Conservation (phyloP, 2,113 vertebrate genomes). For the Saguinus midas region DNA sequence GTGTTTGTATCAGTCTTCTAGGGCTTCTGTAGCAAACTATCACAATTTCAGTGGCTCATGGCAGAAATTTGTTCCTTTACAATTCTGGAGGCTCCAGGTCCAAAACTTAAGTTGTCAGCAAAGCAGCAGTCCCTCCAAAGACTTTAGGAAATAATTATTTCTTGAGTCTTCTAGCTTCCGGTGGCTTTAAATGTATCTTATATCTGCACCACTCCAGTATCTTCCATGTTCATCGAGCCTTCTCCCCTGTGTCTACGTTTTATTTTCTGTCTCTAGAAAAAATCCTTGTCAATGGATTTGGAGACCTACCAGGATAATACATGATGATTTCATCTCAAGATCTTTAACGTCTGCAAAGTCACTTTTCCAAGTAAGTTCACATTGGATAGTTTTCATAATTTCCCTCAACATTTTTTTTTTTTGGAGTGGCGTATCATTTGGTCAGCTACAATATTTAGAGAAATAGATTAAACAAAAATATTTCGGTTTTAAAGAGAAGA, state of each 20-base stretch:
- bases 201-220: rapidly evolving
- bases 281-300: neutral
- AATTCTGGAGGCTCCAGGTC: neutral
- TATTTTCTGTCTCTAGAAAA: neutral
- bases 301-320: neutral
- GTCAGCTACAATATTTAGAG: neutral
- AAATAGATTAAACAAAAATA: neutral
- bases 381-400: neutral
- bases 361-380: neutral
- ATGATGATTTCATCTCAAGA: neutral
- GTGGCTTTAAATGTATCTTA: neutral
- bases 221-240: neutral
- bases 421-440: neutral
- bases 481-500: neutral
- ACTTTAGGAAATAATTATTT: neutral
- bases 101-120: neutral
- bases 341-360: neutral
- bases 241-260: neutral
- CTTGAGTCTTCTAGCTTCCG: neutral
- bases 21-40: neutral
- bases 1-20: neutral
- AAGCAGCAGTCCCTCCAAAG: neutral
- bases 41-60: neutral
- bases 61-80: neutral
- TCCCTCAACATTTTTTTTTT: neutral